Base-by-base conservation (phyloP, 1,140 invertebrate genomes). In the Tetragnatha versicolor region DNA sequence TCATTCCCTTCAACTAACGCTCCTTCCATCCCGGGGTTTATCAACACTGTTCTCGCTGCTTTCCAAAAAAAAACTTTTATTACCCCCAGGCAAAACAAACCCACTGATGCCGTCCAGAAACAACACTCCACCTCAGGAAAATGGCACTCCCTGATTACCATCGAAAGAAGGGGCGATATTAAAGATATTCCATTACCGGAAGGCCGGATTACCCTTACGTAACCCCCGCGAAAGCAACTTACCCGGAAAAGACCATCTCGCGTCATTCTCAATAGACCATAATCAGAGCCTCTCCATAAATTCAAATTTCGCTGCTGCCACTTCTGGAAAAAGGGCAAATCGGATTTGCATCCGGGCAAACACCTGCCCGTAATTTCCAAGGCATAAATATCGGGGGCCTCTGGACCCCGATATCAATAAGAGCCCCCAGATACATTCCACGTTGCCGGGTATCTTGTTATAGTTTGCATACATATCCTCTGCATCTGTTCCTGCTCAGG, bases 401-500 rank as follows among this genome's bases (percentile, higher is more conserved):
- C 22, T 20, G 35, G 61, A n/a, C n/a, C n/a, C n/a, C n/a, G 51
- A 73, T 73, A 73, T 73, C 69, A 60, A 70, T 55, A 55, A 55
- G 49, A 70, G 60, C 60, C 42, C 20, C 35, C n/a, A 51, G 45
- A 69, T 69, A 69, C 45, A 35, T 69, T 7, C 66, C 66, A 69
- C 66, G 47, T 69, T 69, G 63, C 63, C 27, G 27, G 35, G 45
- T 53, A 53, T 69, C 47, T 69, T 49, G 66, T 69, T 69, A 69
- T 37, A 47, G 51, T 73, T 60, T 73, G 53, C 69, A 73, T 73
- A 73, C 29, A 47, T 22, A 60, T 42, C 51, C 69, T 20, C 10
- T 73, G 27, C 69, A 73, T 73, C 69, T 73, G 69, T 73, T 73
- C 69, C 69, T 60, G 53, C 69, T 73, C 69, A 73, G 10, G 10